Base-by-base conservation (phyloP, 1,140 invertebrate species). In the Glomeris maerens region DNA sequence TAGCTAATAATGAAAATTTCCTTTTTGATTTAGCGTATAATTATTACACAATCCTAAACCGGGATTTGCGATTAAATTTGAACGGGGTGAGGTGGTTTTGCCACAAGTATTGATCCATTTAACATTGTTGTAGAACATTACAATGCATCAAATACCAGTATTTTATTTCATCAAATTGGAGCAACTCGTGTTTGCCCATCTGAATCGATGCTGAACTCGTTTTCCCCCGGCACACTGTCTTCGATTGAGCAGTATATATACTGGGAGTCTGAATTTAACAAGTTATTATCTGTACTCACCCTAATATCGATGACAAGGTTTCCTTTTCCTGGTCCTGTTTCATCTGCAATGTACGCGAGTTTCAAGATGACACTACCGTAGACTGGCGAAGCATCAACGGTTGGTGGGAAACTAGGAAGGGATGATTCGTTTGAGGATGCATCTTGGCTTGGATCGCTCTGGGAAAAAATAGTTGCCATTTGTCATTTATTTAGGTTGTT, bases 391-490 rank as follows among this genome's bases (percentile, higher is more conserved):
- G 40, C 5, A 42, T 42, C 40, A 5, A 21, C 40, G 5, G 40
- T 21, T 10, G 17, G 40, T 4, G 5, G 40, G 4, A 10, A 21
- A 21, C 40, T 4, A 4, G 10, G 17, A 5, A 5, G 20, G 4
- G 5, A 5, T 17, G 25, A 10, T 21, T 21, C 20, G 10, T 21
- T 21, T 42, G 4, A 42, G 40, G 40, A 42, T 10, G 31, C 31
- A 36, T 36, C 31, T 10, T 10, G 31, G n/a, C n/a, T n/a, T n/a
- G n/a, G n/a, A n/a, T 42, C 40, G 20, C 40, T 42, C 40, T 42
- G 20, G 20, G 5, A 42, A 42, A 17, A 42, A 4, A 4, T 17
- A 4, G 40, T 42, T 42, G 25, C 40, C 4, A 13, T 10, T 36
- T 13, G 31, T 13, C 10, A 36, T 36, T 13, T 36, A 17, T 36